Base-by-base conservation (phyloP, 1,140 invertebrate genomes). In the Dreissena rostriformis region DNA sequence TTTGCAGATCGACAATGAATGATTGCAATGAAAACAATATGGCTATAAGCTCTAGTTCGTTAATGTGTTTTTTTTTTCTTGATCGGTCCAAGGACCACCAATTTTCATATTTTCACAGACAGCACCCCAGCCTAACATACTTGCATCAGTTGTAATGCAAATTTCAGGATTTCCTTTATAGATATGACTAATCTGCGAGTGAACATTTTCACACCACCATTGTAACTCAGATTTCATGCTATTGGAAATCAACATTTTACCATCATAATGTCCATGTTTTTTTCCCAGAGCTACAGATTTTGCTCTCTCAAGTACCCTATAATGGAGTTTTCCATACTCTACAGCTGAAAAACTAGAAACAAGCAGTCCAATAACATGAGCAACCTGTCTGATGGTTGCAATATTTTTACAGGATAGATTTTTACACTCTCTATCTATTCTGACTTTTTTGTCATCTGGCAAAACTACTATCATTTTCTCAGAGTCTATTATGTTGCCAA, bases 401-500 rank as follows among this genome's bases (percentile, higher is more conserved):
- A 0, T 26, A 51, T 7, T 28, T 77, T 29, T 22, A 4, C 26
- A 39, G 19, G 10, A 29, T 14, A 84, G 66, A 24, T 26, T 52
- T 49, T 63, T 14, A 74, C 86, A 83, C 22, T 53, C 57, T n/a
- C 12, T 26, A 15, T 57, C 39, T n/a, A 85, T 68, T 24, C 11
- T 78, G 6, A 68, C n/a, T 1, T 12, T 10, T 71, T 55, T 82
- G n/a, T 74, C 53, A 17, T 52, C 22, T 51, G 82, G 28, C 26
- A 85, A 68, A 49, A 19, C 52, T 6, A 85, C 78, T 53, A 49
- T 76, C 86, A 87, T 85, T 26, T 67, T 57, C 22, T 55, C 66
- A 22, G 72, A 81, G 65, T 88, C 63, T 11, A 86, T 68, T 49
- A 75, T 53, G 52, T 80, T 79, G 19, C 80, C 80, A 19, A 86